These are phyloP conservation scores for Agapostemon virescens DNA, from an alignment of 2,888 invertebrate species.

Conservation along the genomic window DNA sequence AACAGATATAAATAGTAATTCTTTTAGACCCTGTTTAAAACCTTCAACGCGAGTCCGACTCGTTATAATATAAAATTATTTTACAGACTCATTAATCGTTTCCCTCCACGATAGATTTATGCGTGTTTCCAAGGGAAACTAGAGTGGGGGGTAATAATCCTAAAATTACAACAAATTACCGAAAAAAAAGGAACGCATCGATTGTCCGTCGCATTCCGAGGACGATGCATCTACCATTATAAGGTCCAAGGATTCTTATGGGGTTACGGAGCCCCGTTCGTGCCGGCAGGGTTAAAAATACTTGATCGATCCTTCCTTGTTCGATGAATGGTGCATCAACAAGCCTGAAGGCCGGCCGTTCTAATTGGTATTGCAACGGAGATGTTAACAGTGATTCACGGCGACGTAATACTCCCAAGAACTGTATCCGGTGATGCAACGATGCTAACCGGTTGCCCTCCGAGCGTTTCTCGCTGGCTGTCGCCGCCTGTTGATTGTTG, in stretches of 20 bases:
- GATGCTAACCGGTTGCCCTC: neutral
- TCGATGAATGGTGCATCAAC: neutral
- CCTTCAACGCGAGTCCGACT: no score
- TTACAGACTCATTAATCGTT: no score
- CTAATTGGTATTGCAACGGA: neutral
- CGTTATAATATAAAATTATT: no score
- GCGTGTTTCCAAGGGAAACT: no score
- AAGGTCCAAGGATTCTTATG: neutral
- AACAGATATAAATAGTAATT: no score
- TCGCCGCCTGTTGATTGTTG: conserved; percentile 6
- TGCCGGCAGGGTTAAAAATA: neutral
- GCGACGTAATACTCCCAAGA: conserved; percentile 12
- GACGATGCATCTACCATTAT: no score
- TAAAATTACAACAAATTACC: no score
- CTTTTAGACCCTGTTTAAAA: no score
- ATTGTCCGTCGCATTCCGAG: no score
- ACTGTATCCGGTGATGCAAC: neutral
- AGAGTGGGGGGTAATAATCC: no score
- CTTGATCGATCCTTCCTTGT: neutral
- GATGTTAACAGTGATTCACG: conserved; percentile 22
- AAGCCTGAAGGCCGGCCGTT: neutral
- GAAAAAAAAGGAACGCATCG: no score
- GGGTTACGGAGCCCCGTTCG: neutral
- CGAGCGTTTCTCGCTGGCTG: neutral
- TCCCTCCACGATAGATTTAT: no score